Conservation (phyloP, 2,888 invertebrate genomes). For the Acronicta aceris region DNA sequence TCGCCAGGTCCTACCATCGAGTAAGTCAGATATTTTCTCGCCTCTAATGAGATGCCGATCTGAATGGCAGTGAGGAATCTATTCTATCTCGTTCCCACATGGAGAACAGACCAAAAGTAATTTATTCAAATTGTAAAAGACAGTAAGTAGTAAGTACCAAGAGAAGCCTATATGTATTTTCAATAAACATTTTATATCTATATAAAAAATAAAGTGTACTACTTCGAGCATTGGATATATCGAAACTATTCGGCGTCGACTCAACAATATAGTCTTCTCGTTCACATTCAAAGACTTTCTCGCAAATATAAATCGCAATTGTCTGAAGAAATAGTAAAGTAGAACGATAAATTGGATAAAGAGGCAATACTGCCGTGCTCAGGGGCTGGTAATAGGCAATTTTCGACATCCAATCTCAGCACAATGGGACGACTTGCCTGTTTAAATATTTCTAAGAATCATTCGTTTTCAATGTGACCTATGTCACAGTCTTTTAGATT, state of each 20-base stretch:
- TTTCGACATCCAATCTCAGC: slow-evolving; percentile 83
- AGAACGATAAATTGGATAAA: slow-evolving; percentile 85
- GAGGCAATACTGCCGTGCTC: slow-evolving; percentile 82
- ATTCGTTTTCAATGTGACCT: slow-evolving; percentile 50
- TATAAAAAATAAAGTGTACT: slow-evolving; percentile 23
- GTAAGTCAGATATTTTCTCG: too few species aligned
- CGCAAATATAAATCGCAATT: slow-evolving; percentile 66
- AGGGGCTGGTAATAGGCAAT: slow-evolving; percentile 84
- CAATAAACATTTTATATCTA: neutral
- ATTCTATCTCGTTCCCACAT: too few species aligned
- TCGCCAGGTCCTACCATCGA: too few species aligned
- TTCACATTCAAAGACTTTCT: slow-evolving; percentile 54
- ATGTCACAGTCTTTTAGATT: slow-evolving; percentile 45
- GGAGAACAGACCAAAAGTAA: too few species aligned
- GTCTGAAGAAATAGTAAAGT: slow-evolving; percentile 78
- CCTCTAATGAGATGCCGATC: too few species aligned
- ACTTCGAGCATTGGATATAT: slow-evolving; percentile 33
- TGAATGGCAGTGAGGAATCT: too few species aligned
- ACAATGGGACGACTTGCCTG: slow-evolving; percentile 72
- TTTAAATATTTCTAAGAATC: slow-evolving; percentile 79
- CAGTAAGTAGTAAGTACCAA: too few species aligned
- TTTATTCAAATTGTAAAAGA: too few species aligned
- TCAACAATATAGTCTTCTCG: slow-evolving; percentile 37
- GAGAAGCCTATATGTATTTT: too few species aligned
- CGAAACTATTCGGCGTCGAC: slow-evolving; percentile 45